phyloP scores from a whole-genome alignment of 2,797 vertebrate species.

The Mormyrops boulengeri region DNA sequence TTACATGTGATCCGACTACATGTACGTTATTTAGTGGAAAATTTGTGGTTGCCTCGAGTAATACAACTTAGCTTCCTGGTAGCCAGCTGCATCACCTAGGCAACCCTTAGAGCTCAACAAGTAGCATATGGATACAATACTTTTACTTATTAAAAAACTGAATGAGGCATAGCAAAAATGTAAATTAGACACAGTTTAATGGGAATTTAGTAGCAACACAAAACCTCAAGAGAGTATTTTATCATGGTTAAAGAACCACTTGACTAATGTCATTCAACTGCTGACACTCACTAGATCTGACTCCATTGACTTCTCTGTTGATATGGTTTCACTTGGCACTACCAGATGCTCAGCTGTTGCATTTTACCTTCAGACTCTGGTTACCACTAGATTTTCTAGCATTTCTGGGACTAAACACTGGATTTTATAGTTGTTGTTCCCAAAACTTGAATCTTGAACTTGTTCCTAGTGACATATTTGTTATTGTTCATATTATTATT shows the following conservation, averaged over 20 bases:
- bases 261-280: background rate
- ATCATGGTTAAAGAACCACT: background rate
- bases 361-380: background rate
- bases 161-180: background rate
- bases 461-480: background rate
- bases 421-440: background rate
- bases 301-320: background rate
- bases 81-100: background rate
- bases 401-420: background rate
- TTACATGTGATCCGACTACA: background rate
- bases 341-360: background rate
- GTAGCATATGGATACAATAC: background rate
- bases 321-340: background rate
- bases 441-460: background rate
- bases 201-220: background rate
- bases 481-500: background rate
- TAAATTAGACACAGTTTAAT: background rate
- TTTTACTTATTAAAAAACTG: background rate
- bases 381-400: background rate
- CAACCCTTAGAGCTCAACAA: background rate
- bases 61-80: background rate
- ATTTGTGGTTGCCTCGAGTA: background rate
- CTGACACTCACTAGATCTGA: background rate
- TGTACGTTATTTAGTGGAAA: background rate
- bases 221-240: background rate